A percentile compares a stretch with the other conserved stretches of the same genome.
phyloP scores from a whole-genome alignment of 2,113 vertebrate species.

The Triplophysa rosa region DNA sequence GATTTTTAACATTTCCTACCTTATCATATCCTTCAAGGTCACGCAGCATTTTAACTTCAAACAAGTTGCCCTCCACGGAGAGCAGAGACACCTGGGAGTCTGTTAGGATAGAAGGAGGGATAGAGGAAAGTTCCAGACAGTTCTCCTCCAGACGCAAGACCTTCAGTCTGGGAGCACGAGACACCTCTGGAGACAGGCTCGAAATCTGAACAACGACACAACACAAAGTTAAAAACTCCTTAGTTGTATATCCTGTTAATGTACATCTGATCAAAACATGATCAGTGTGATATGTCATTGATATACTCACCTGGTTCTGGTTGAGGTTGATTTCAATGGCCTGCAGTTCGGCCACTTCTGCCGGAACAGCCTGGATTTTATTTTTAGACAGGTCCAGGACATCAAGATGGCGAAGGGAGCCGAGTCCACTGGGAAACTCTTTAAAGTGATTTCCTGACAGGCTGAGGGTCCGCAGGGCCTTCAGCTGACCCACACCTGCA shows the following conservation, averaged over 20 bases:
- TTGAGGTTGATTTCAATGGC: conserved; percentile 96
- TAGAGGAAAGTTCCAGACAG: conserved; percentile 90
- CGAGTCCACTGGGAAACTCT: conserved; percentile 84
- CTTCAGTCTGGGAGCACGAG: conserved; percentile 88
- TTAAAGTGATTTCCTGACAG: conserved; percentile 88
- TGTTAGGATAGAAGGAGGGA: conserved; percentile 86
- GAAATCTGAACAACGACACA: conserved; percentile 81
- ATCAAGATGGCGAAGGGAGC: conserved; percentile 85
- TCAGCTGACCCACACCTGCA: conserved; percentile 80
- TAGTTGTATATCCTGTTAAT: too few relatives aligned
- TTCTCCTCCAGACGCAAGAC: conserved; percentile 96
- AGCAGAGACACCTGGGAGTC: conserved; percentile 93
- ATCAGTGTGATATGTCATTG: not conserved
- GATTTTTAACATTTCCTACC: conserved; percentile 69
- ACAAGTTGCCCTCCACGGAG: conserved; percentile 95
- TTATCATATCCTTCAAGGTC: conserved; percentile 94
- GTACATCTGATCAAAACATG: too few relatives aligned
- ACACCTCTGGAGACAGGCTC: conserved; percentile 82
- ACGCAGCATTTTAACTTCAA: conserved; percentile 90
- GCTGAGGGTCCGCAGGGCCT: conserved; percentile 84
- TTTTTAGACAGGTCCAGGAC: conserved; percentile 93
- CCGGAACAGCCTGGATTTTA: conserved; percentile 84
- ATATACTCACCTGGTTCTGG: conserved; percentile 89
- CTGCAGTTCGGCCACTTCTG: conserved; percentile 85
- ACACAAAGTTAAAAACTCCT: not conserved